Base-by-base conservation (phyloP, 1,140 invertebrate species). In the Zaprionus lachaisei region DNA sequence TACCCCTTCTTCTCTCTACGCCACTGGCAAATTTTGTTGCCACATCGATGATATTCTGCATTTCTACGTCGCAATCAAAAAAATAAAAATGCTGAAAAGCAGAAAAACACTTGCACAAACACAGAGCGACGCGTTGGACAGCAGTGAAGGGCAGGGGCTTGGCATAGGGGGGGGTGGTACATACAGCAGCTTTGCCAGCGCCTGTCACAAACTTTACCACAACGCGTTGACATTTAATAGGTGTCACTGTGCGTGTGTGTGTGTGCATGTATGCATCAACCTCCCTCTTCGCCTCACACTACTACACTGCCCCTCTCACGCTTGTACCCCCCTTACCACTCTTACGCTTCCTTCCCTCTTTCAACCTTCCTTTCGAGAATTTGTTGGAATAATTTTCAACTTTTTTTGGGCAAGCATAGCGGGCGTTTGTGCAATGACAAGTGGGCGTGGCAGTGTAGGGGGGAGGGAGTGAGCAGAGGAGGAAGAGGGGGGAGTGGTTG, bases 371-470 rank as follows among this genome's bases (percentile, higher is more conserved):
- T 12, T 4, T 28, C 41, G 60, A 26, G 63, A 72, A 72, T 77
- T 77, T 77, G 70, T 73, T 77, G 71, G n/a, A 65, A 78, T 78
- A 65, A 78, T 78, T 76, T 76, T 57, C 58, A 49, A 72, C 56
- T 72, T 31, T 75, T 70, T 75, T 75, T 57, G 26, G 38, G 15
- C 47, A 38, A 34, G 24, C n/a, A 4, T 9, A 44, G 26, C 14
- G 17, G 15, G 47, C 37, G 20, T 49, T 12, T 38, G 6, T 14
- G 31, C 28, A 41, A 15, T n/a, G 5, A 2, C 14, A 5, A 41
- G 38, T 41, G 38, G 38, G 38, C 38, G 38, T 41, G 38, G 15
- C 15, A n/a, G 4, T 0, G 14, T 14, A 12, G 17, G 11, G 55
- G 12, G 12, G 17, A 5, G 2, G 17, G n/a, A 1, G 26, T 6